Evolutionary conservation across 1,140 invertebrate species (phyloP).

Genomic region (Epicauta chinensis): DNA sequence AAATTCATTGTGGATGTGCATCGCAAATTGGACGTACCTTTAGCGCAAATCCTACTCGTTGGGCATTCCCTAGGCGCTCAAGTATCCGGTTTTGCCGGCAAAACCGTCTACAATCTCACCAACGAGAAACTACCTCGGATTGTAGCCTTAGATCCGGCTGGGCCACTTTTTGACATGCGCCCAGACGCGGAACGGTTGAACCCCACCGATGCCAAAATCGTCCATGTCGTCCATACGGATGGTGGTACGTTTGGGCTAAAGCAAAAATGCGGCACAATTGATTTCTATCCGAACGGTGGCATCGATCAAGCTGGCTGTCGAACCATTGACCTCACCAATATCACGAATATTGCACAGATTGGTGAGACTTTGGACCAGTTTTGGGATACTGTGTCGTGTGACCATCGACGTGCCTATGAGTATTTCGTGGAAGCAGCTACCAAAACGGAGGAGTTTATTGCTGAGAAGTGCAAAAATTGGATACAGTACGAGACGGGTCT

Average conservation of each 20-base stretch:
- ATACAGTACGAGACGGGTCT: constrained; percentile 9
- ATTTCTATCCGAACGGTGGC: constrained; percentile 82
- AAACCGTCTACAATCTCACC: constrained; percentile 31
- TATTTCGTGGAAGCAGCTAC: constrained; percentile 62
- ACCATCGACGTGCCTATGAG: constrained; percentile 65
- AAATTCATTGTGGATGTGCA: neutral
- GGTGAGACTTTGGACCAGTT: too few species aligned
- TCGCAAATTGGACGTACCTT: neutral
- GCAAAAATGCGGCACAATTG: constrained; percentile 68
- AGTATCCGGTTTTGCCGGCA: constrained; percentile 63
- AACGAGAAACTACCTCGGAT: constrained; percentile 38
- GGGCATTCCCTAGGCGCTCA: constrained; percentile 71
- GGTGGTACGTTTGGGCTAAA: constrained; percentile 68
- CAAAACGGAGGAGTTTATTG: constrained; percentile 57
- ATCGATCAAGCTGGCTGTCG: constrained; percentile 71
- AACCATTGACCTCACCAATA: constrained; percentile 19
- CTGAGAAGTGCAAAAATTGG: constrained; percentile 45
- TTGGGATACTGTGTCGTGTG: too few species aligned
- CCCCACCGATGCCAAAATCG: constrained; percentile 67
- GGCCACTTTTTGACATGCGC: constrained; percentile 47
- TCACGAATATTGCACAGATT: neutral
- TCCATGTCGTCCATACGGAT: constrained; percentile 87
- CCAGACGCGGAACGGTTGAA: constrained; percentile 26
- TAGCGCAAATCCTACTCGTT: constrained; percentile 35
- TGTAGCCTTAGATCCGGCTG: constrained; percentile 58